phyloP scores from a whole-genome alignment of 2,888 invertebrate genomes.

The Pardosa pseudoannulata region DNA sequence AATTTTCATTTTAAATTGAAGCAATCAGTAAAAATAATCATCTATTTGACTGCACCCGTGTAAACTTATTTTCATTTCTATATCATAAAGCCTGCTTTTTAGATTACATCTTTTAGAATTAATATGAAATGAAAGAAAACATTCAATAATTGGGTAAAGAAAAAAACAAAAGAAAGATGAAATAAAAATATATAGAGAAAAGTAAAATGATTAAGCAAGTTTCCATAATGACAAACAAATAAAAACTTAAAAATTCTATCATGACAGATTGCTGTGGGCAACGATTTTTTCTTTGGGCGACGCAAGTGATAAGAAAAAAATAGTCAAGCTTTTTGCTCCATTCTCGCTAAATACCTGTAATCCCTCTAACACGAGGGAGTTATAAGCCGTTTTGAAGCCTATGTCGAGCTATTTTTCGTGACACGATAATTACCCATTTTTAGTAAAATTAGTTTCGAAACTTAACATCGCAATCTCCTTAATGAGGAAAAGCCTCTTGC shows the following conservation, averaged over 20 bases:
- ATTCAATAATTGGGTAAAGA: no score
- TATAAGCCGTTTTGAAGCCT: neutral
- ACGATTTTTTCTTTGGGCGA: neutral
- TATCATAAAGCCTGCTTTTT: no score
- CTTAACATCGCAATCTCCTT: neutral
- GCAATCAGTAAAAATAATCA: no score
- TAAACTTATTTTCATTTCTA: no score
- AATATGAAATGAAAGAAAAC: no score
- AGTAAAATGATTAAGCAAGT: no score
- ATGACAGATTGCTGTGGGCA: no score
- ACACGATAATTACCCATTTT: neutral
- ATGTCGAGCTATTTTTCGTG: neutral
- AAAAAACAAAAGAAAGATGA: no score
- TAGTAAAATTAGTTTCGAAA: neutral
- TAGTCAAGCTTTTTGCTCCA: neutral
- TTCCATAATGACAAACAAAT: neutral
- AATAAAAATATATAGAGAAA: no score
- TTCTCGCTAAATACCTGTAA: neutral
- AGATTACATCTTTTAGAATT: no score
- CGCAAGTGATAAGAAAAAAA: neutral
- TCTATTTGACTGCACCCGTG: no score
- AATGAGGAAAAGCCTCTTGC: neutral
- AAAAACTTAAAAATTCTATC: neutral
- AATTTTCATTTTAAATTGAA: no score
- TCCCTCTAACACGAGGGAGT: neutral